These are phyloP conservation scores for Eunapius fragilis DNA, from an alignment of 37 sponge, comb jelly and placozoan genomes.

Conservation along the genomic window DNA sequence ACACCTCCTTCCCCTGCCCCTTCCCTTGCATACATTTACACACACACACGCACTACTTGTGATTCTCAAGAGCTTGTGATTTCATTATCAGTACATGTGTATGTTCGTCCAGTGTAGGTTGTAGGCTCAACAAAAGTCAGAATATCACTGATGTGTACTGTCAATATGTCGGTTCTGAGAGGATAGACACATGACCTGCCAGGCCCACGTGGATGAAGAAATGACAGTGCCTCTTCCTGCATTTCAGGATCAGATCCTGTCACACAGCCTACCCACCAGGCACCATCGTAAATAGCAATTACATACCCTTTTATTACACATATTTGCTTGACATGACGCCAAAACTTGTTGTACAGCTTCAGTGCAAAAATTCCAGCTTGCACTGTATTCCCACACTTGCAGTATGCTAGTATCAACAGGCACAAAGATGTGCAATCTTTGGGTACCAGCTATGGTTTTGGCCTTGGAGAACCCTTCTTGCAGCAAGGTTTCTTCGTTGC, in stretches of 20 bases:
- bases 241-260: background rate
- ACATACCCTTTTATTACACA: background rate
- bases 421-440: too few relatives aligned
- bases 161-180: constrained; percentile 2
- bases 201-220: constrained; percentile 58
- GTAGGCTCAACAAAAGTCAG: constrained; percentile 20
- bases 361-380: too few relatives aligned
- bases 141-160: constrained; percentile 10
- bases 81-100: background rate
- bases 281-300: background rate
- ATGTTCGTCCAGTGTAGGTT: constrained; percentile 12
- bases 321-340: too few relatives aligned
- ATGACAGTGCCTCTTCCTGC: constrained; percentile 31
- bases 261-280: background rate
- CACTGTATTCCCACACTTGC: too few relatives aligned
- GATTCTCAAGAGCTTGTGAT: background rate
- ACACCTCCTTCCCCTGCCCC: too few relatives aligned
- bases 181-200: constrained; percentile 32
- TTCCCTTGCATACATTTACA: too few relatives aligned
- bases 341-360: too few relatives aligned
- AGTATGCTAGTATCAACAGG: too few relatives aligned
- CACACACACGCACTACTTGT: too few relatives aligned
- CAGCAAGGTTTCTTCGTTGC: too few relatives aligned
- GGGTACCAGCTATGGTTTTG: too few relatives aligned
- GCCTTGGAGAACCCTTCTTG: too few relatives aligned